Evolutionary conservation across 2,113 vertebrate species (phyloP).

Genomic region (Pedionomus torquatus): DNA sequence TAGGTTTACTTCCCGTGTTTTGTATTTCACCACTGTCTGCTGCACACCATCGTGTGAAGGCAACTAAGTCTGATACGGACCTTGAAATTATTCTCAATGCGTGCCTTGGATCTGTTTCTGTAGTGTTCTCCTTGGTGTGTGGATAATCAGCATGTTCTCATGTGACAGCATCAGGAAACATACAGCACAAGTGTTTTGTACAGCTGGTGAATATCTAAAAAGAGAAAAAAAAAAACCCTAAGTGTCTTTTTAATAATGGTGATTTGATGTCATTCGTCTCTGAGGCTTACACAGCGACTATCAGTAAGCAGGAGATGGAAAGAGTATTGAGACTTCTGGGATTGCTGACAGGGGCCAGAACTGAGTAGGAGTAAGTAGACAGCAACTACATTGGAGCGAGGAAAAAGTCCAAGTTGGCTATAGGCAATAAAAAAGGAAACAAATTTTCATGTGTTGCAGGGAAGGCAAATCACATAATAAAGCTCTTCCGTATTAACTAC

Average conservation of each 20-base stretch:
- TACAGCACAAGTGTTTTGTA: not conserved
- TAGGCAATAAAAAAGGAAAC: not conserved
- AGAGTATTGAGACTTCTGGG: not conserved
- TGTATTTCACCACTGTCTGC: not conserved
- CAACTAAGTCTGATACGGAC: not conserved
- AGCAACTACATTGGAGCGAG: not conserved
- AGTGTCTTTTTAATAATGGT: not conserved
- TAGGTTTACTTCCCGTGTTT: not conserved
- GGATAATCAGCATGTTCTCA: not conserved
- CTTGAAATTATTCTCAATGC: not conserved
- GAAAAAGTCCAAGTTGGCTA: not conserved
- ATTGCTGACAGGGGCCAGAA: not conserved
- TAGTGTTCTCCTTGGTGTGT: not conserved
- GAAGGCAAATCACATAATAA: not conserved
- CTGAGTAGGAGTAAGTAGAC: not conserved
- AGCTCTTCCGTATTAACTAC: not conserved
- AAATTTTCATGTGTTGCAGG: not conserved
- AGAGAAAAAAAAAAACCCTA: too few relatives aligned
- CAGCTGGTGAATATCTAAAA: not conserved
- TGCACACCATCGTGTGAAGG: not conserved
- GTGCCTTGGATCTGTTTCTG: not conserved
- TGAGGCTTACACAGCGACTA: not conserved
- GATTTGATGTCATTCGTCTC: not conserved
- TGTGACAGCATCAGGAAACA: not conserved
- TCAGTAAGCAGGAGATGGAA: slow-evolving; percentile 16